These are phyloP conservation scores for Butorides virescens DNA, from an alignment of 2,113 vertebrate species.

Conservation along the genomic window DNA sequence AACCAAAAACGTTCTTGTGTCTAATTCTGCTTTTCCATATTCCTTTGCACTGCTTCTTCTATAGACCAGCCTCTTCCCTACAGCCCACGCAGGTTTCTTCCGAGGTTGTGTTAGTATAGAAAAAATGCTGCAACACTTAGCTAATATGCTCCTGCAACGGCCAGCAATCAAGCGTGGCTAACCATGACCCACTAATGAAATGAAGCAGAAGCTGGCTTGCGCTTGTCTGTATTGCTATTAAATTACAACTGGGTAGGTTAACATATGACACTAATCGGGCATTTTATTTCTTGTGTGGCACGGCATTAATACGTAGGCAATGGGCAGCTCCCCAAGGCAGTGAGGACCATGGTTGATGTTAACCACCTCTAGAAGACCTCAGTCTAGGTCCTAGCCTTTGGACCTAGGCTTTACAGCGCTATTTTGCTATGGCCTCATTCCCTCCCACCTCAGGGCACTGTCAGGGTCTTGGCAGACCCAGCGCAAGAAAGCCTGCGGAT, in stretches of 20 bases:
- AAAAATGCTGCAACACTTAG: background rate
- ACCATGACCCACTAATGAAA: conserved; percentile 15
- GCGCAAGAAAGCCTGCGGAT: background rate
- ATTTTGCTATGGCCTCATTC: background rate
- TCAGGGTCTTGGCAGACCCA: background rate
- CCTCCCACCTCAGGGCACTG: background rate
- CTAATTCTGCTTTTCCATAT: background rate
- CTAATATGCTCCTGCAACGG: background rate
- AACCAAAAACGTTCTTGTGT: background rate
- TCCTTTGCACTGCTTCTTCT: background rate
- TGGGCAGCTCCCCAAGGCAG: background rate
- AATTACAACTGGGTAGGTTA: background rate
- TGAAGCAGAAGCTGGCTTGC: background rate
- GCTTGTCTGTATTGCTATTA: background rate
- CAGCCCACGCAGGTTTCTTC: background rate
- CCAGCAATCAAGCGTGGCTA: background rate
- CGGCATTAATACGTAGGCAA: background rate
- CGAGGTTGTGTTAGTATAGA: background rate
- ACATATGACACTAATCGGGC: background rate
- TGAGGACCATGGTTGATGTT: rapidly evolving
- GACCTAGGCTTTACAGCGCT: background rate
- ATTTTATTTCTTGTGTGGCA: background rate
- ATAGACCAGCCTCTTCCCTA: background rate
- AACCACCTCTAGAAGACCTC: background rate
- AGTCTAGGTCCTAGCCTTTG: no score